Conservation (phyloP, 2,113 vertebrate genomes). For the Paratilapia polleni region DNA sequence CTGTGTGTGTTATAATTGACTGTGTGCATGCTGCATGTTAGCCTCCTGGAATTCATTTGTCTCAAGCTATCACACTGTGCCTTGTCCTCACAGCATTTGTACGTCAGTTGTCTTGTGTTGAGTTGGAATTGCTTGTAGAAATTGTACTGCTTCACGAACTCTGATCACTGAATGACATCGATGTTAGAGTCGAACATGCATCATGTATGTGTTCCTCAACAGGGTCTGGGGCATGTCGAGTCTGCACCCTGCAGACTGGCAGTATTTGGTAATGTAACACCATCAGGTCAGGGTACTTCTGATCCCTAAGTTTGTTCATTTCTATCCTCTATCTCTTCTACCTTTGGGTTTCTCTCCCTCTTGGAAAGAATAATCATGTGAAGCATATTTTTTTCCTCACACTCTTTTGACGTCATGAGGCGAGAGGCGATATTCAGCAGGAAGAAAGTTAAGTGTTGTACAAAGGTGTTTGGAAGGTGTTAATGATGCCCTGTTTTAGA, state of each 20-base stretch:
- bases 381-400: constrained; percentile 15
- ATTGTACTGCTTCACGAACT: constrained; percentile 6
- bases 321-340: not conserved
- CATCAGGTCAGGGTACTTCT: not conserved
- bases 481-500: constrained; percentile 62
- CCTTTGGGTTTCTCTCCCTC: constrained; percentile 7
- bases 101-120: not conserved
- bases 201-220: constrained; percentile 16
- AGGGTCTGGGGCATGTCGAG: not conserved
- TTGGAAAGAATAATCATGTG: constrained; percentile 17
- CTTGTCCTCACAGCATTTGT: not conserved
- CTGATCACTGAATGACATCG: not conserved
- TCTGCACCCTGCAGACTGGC: not conserved
- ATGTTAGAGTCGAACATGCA: constrained; percentile 11
- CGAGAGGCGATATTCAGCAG: not conserved
- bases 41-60: constrained; percentile 17
- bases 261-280: constrained; percentile 32
- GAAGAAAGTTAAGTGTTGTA: constrained; percentile 49
- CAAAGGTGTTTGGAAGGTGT: constrained; percentile 64
- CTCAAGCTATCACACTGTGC: constrained; percentile 1
- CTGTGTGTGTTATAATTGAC: constrained; percentile 12
- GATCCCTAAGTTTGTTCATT: constrained; percentile 13
- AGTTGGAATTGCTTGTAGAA: constrained; percentile 15
- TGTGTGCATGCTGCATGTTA: not conserved
- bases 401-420: constrained; percentile 48